phyloP scores from a whole-genome alignment of 2,797 vertebrate genomes.

The Typhlichthys eigenmanni region DNA sequence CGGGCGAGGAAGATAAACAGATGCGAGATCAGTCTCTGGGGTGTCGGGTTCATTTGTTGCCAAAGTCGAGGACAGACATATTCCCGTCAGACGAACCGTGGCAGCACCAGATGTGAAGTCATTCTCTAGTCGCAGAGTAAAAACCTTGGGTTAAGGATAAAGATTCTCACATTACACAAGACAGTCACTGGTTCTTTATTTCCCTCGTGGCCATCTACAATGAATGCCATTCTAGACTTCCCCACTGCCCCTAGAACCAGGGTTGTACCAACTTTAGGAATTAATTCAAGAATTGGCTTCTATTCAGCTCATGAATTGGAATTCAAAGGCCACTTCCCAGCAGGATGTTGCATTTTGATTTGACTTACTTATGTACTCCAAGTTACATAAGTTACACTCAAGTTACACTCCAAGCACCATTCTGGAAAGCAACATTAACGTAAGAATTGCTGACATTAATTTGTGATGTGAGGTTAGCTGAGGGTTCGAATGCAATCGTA shows the following conservation, averaged over 20 bases:
- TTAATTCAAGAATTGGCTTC: neutral
- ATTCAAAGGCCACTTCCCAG: neutral
- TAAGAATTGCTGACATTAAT: too few relatives aligned
- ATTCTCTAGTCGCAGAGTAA: slow-evolving; percentile 64
- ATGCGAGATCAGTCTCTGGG: slow-evolving; percentile 74
- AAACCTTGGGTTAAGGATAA: slow-evolving; percentile 72
- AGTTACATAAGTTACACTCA: too few relatives aligned
- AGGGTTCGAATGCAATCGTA: too few relatives aligned
- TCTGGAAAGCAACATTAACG: too few relatives aligned
- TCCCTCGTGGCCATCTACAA: slow-evolving; percentile 58
- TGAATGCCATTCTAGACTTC: slow-evolving; percentile 52
- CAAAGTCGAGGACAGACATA: slow-evolving; percentile 73
- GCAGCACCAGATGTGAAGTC: slow-evolving; percentile 77
- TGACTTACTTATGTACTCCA: too few relatives aligned
- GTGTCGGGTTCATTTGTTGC: slow-evolving; percentile 80
- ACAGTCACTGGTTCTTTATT: slow-evolving; percentile 63
- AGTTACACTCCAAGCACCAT: too few relatives aligned
- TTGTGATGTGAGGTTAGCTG: too few relatives aligned
- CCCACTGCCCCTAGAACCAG: slow-evolving; percentile 20
- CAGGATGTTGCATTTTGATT: neutral
- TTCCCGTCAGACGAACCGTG: slow-evolving; percentile 70
- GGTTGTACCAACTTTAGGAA: neutral
- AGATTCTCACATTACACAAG: slow-evolving; percentile 62
- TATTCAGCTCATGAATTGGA: neutral
- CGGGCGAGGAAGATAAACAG: slow-evolving; percentile 78